Percentiles rank a stretch among this genome's conserved stretches.
phyloP scores from a whole-genome alignment of 2,113 vertebrate species.

The Tapirus terrestris region DNA sequence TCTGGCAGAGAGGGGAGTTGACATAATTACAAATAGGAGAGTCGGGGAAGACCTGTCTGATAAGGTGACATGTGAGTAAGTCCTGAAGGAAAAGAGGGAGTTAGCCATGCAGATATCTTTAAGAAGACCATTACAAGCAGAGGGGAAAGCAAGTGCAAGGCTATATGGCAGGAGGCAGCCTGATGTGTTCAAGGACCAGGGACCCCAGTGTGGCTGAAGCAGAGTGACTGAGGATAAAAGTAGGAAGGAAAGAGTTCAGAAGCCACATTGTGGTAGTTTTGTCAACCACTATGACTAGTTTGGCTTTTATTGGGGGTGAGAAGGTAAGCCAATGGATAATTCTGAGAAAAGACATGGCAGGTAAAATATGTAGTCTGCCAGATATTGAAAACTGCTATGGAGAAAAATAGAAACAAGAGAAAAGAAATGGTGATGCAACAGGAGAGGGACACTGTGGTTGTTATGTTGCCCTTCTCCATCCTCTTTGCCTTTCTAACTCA shows the following conservation, averaged over 20 bases:
- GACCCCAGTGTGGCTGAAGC: not conserved
- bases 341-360: not conserved
- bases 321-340: not conserved
- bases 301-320: not conserved
- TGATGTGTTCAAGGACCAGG: not conserved
- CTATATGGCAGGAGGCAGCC: not conserved
- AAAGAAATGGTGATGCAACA: not conserved
- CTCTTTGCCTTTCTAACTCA: not conserved
- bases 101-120: not conserved
- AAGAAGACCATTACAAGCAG: not conserved
- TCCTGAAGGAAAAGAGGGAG: not conserved
- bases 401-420: not conserved
- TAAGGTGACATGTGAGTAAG: not conserved
- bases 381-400: not conserved
- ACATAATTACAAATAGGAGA: not conserved
- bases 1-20: not conserved
- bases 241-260: not conserved
- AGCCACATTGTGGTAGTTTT: not conserved
- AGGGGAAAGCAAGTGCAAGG: not conserved
- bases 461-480: not conserved
- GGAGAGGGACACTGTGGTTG: not conserved
- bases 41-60: not conserved
- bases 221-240: not conserved
- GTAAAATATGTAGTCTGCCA: not conserved
- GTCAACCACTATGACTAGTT: not conserved